Evolutionary conservation across 1,140 invertebrate species (phyloP), one percentile per base, ranked within the genome.

Genomic region (Cylas formicarius): DNA sequence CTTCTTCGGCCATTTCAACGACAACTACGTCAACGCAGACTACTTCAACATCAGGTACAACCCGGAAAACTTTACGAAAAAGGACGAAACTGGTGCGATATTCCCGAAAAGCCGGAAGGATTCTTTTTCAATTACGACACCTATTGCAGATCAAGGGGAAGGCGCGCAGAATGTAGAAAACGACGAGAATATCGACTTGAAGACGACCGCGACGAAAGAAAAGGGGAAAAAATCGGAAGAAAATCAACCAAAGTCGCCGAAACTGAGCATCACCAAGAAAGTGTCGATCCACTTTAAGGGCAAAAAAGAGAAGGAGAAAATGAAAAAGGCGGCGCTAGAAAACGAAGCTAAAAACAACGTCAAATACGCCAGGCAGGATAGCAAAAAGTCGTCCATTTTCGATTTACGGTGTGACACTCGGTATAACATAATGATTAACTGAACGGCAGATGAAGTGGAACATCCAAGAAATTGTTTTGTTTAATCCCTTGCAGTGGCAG

Each of bases 181-280:
- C 68, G 54, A 69, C 66, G 54, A 72, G 67, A 55, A 68, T 24
- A 23, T 56, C 4, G 51, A 69, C 40, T 50, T 56, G 2, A 57
- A 54, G 50, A 69, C 68, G 35, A 69, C 33, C 3, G 54, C 56
- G 63, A 7, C 66, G 60, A 48, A 70, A 62, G 38, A 65, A 63
- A 14, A 17, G 40, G 67, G 66, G 19, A 65, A 64, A 16, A 45
- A 51, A 43, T 53, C 40, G 11, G 42, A 48, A 42, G 18, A 46
- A 27, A 40, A 29, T 14, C 18, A 48, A 35, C 36, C 16, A 7
- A 58, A 64, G 51, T 39, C 47, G 3, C 33, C 54, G 5, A 61
- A 60, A 45, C 33, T 58, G 29, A 59, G 57, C 44, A 56, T 61
- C 26, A 50, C 55, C 5, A 44, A 45, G 11, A 66, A 66, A 49